Conservation (phyloP, 2,888 invertebrate genomes). For the Sialis lutaria region DNA sequence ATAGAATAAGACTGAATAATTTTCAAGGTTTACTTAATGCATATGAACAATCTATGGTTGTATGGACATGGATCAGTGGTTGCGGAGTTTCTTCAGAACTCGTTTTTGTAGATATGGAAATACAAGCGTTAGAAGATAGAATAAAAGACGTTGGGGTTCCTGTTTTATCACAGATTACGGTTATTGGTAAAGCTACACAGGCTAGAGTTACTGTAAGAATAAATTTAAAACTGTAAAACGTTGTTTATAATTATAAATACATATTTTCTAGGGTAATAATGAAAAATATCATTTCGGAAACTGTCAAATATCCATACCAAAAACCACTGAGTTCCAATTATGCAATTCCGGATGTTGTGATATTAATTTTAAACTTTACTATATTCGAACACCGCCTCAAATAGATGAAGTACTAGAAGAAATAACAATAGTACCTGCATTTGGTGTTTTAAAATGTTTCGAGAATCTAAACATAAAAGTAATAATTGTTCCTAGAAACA, state of each 20-base stretch:
- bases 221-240: neutral
- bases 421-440: conserved; percentile 14
- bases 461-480: neutral
- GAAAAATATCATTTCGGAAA: conserved; percentile 19
- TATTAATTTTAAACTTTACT: conserved; percentile 20
- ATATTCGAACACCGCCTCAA: conserved; percentile 10
- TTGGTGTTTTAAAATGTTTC: neutral
- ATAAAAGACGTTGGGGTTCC: neutral
- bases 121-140: neutral
- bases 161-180: neutral
- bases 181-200: neutral
- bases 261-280: conserved; percentile 21
- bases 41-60: neutral
- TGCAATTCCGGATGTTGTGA: conserved; percentile 25
- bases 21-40: conserved; percentile 6
- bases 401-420: conserved; percentile 10
- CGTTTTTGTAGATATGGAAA: too few relatives aligned
- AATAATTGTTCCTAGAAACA: neutral
- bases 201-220: neutral
- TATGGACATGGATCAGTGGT: neutral
- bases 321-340: conserved; percentile 18
- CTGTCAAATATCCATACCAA: conserved; percentile 15
- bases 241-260: too few relatives aligned
- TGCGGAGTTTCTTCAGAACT: neutral
- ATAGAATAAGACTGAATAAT: neutral